A percentile compares a stretch with the other conserved stretches of the same genome.
phyloP scores from a whole-genome alignment of 1,140 invertebrate genomes.

The Caenorhabditis tropicalis region DNA sequence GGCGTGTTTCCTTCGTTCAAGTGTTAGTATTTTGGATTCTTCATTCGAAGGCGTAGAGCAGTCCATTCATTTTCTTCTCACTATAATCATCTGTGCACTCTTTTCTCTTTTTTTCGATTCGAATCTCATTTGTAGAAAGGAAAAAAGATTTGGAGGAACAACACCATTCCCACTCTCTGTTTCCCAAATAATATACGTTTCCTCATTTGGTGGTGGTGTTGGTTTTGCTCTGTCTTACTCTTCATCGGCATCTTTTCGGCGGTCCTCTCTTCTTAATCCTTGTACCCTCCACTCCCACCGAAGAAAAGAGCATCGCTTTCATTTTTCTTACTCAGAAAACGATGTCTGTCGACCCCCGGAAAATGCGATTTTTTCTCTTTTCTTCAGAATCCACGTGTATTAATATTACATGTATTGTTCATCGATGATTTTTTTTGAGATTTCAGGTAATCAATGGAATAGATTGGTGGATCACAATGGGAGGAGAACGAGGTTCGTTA shows the following conservation, averaged over 20 bases:
- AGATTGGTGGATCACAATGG: neutral
- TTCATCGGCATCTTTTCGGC: neutral
- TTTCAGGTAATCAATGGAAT: neutral
- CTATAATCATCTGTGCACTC: neutral
- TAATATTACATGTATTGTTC: no score
- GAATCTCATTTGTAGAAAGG: no score
- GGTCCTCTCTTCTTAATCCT: neutral
- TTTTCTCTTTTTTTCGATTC: neutral
- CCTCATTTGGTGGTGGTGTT: neutral
- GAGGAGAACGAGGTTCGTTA: slow-evolving; percentile 18
- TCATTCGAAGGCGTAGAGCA: neutral
- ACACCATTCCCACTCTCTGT: neutral
- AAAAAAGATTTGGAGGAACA: neutral
- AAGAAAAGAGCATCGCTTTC: neutral
- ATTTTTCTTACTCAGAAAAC: slow-evolving; percentile 3
- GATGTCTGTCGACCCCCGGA: neutral
- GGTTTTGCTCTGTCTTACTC: neutral
- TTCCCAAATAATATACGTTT: slow-evolving; percentile 5
- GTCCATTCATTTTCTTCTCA: no score
- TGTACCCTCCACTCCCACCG: neutral
- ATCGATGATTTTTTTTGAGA: neutral
- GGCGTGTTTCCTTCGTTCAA: slow-evolving; percentile 29
- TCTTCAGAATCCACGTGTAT: no score
- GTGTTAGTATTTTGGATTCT: slow-evolving; percentile 14
- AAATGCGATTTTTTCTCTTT: neutral